A percentile compares a stretch with the other conserved stretches of the same genome.
Evolutionary conservation across 2,797 vertebrate species (phyloP).

Genomic region (Helarctos malayanus): DNA sequence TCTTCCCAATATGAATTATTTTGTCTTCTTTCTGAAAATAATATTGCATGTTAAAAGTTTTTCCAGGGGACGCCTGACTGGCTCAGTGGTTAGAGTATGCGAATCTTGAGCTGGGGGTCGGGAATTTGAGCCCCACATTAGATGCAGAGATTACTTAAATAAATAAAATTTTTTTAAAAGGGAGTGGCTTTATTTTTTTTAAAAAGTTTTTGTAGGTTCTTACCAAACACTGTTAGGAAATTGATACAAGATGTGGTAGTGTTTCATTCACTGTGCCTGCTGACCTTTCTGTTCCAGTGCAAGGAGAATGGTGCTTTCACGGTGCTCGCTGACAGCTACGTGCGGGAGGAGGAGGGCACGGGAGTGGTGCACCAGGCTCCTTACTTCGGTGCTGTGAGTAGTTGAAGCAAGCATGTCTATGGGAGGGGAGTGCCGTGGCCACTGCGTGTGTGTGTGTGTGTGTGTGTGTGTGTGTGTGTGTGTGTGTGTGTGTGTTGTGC

Average conservation of each 20-base stretch:
- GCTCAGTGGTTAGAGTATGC: not conserved
- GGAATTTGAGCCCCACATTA: not conserved
- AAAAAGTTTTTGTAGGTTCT: not conserved
- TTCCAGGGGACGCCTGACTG: not conserved
- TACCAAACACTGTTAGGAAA: not conserved
- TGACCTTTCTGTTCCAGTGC: constrained; percentile 88
- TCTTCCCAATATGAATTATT: not conserved
- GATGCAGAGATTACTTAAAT: not conserved
- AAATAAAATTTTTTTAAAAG: not conserved
- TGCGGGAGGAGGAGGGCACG: constrained; percentile 98
- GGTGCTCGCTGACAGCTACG: constrained; percentile 95
- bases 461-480: not conserved
- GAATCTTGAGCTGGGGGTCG: not conserved
- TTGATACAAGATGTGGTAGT: not conserved
- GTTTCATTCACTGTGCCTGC: not conserved
- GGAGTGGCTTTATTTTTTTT: too few relatives aligned
- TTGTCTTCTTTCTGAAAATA: not conserved
- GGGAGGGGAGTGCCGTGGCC: not conserved
- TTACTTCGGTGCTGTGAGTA: constrained; percentile 98
- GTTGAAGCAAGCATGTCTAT: not conserved
- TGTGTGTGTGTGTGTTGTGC: too few relatives aligned
- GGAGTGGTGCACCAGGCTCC: constrained; percentile 99
- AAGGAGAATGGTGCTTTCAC: constrained; percentile 95
- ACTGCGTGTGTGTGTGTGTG: not conserved
- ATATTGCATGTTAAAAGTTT: not conserved